Conservation (phyloP, 2,797 vertebrate genomes). For the Anguilla marmorata region DNA sequence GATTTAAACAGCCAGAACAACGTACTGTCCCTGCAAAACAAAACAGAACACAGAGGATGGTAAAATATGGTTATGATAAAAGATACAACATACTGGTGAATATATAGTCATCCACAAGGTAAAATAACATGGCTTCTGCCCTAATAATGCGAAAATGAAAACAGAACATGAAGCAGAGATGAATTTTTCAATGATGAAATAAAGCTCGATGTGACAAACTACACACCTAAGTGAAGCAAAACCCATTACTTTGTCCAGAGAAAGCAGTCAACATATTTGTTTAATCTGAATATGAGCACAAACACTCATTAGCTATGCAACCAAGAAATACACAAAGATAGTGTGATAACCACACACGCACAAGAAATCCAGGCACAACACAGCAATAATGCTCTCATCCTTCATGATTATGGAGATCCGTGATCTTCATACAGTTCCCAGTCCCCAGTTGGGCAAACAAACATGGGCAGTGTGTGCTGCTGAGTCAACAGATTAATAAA, state of each 20-base stretch:
- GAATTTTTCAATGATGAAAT: background rate
- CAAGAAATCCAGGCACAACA: constrained; percentile 1
- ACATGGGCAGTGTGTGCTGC: background rate
- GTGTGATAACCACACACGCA: background rate
- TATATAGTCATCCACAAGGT: background rate
- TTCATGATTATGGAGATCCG: constrained; percentile 2
- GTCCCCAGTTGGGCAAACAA: background rate
- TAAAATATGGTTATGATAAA: background rate
- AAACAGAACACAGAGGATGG: background rate
- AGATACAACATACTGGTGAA: background rate
- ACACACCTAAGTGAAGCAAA: background rate
- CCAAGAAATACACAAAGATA: background rate
- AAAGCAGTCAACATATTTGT: background rate
- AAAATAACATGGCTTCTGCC: background rate
- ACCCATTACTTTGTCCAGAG: background rate
- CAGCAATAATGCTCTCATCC: background rate
- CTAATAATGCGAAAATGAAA: background rate
- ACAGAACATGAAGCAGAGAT: background rate
- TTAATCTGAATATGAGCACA: background rate
- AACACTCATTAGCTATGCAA: background rate
- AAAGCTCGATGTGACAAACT: background rate
- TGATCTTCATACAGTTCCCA: constrained; percentile 12
- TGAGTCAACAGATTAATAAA: constrained; percentile 4
- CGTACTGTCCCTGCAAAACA: background rate
- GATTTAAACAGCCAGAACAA: background rate